Evolutionary conservation across 2,888 invertebrate species (phyloP), one percentile per base, ranked within the genome.

Genomic region (Acrocyrtus sp.): DNA sequence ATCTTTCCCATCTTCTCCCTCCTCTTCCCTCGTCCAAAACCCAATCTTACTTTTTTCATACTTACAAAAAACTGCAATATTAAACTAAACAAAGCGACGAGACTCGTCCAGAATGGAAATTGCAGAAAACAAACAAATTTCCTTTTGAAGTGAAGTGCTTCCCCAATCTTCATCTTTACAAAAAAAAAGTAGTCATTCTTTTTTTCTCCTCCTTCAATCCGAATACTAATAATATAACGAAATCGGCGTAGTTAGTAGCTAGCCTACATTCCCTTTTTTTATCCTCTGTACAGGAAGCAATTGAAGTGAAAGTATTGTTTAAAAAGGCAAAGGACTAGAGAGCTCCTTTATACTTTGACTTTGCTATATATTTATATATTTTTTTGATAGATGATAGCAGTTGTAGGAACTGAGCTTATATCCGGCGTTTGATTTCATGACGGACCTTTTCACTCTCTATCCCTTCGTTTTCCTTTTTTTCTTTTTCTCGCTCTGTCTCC

Each of bases 381-480:
- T n/a, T n/a, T 72, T 72, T 72, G 72, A 72, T 72, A 72, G 72
- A 72, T 72, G 72, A 72, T 34, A 12, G n/a, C n/a, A n/a, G 72
- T 72, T 72, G 72, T 60, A 58, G 60, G 72, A 72, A 72, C 65
- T 72, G 72, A 65, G 72, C 72, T 72, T 72, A 72, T 72, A 72
- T 72, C 65, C 72, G 72, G 72, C 72, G 65, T 72, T 72, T 72
- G 72, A 72, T 72, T 72, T 72, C 63, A 72, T 72, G 72, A 72
- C 72, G 72, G 65, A 72, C 72, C 72, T 65, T 34, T 72, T 72
- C 72, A 65, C 70, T 57, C 70, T 62, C 63, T 50, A 53, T 70
- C 57, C 41, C 34, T 70, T 51, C 48, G 51, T 63, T 63, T 62
- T 17, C 51, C 58, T 45, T 21, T 26, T 54, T 68, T 53, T 34